Evolutionary conservation across 2,113 vertebrate species (phyloP), one percentile per base, ranked within the genome.

Genomic region (Uropsilus gracilis): DNA sequence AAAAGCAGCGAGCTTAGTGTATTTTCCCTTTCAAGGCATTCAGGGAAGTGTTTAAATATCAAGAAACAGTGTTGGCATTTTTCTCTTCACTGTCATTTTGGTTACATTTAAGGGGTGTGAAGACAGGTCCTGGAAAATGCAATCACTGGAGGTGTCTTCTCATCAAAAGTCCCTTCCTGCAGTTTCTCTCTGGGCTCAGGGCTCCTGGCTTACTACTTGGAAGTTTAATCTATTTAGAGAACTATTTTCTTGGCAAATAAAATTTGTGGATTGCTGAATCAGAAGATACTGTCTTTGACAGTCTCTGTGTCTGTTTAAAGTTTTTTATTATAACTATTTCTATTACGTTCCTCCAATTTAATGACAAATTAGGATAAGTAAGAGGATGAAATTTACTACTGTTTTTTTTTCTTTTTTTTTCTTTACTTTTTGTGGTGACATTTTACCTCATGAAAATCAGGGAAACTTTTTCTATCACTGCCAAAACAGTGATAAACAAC

Each of bases 11-110:
- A 6, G 30, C 42, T 71, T 94, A 83, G 22, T 32, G 18, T n/a
- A 42, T 71, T 64, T 89, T 69, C 55, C 28, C 87, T 42, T 83
- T 63, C n/a, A 44, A 44, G 69, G 50, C 22, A 57, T n/a, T 53
- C 64, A 26, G 32, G 32, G 39, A 59, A 32, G 69, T 63, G 78
- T 9, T 71, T 66, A 91, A 83, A 46, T 11, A 4, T 72, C 82
- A 75, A 87, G 72, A 78, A 95, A 90, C 50, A 94, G 63, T 59
- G 44, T 34, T 95, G 85, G 30, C 76, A 63, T 92, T 96, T 94
- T 89, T 81, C 53, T 90, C 61, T 69, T 46, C 37, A 37, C 69
- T 9, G 80, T 80, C 77, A 16, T 69, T 50, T 42, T 46, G 88
- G 82, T 63, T 94, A 5, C 59, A 17, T 69, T 88, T 82, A 86